Base-by-base conservation (phyloP, 1,140 invertebrate genomes). In the Camponotus vicinus region DNA sequence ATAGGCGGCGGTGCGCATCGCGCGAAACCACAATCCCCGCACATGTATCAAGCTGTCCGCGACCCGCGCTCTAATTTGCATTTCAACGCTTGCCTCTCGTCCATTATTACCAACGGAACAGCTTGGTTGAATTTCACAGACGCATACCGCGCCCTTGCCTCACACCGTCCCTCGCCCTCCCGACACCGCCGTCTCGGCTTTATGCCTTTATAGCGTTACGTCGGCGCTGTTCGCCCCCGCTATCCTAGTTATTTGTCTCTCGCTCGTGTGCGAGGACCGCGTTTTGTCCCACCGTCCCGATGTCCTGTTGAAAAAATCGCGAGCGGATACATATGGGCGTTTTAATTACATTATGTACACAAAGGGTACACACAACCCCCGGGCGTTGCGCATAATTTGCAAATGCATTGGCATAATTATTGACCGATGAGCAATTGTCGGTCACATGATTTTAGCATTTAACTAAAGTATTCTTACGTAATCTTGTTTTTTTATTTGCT, bases 31-130 rank as follows among this genome's bases (percentile, higher is more conserved):
- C 93, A 94, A 94, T 94, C 92, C 91, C 93, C 93, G 93, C 93
- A 94, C 93, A 94, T 94, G 94, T 94, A 94, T 94, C 94, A 94
- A 94, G 92, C 94, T 94, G 93, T 94, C 94, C 93, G 90, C 93
- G 94, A 94, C 92, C 91, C 92, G 92, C 92, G 93, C 93, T 94
- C 93, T 94, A 94, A 94, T 94, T 94, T 94, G 94, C 94, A 94
- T 94, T 94, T 94, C 93, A 94, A 94, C 93, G 94, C 93, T 94
- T 94, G 93, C 93, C 93, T 94, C 93, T 93, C 93, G 93, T 94
- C 93, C 93, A 94, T 94, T 94, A 92, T 92, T 92, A 92, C 92
- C 89, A 92, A 88, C 90, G 91, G 90, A 92, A 92, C 91, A 92
- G 92, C 91, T 92, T 92, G 91, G 91, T 92, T 92, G 91, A 92